These are phyloP conservation scores for Larimichthys crocea DNA, from an alignment of 2,113 vertebrate genomes.

Conservation along the genomic window DNA sequence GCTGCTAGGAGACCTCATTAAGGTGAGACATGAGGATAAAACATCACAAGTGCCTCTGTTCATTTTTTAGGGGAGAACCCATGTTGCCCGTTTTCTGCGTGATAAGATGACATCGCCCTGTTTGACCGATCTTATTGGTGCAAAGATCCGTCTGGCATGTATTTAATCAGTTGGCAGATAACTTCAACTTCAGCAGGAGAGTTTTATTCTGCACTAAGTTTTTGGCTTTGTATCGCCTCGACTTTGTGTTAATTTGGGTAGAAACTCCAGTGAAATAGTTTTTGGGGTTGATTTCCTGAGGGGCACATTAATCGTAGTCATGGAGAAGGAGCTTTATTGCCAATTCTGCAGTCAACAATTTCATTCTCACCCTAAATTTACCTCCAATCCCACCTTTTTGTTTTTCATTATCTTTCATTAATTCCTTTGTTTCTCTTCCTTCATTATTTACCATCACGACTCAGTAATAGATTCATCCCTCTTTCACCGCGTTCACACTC, in stretches of 20 bases:
- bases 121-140: neutral
- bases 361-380: slow-evolving; percentile 36
- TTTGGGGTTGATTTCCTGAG: slow-evolving; percentile 22
- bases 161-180: neutral
- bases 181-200: neutral
- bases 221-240: neutral
- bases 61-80: neutral
- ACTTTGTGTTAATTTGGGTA: slow-evolving; percentile 2
- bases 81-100: neutral
- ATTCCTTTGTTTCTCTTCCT: slow-evolving; percentile 48
- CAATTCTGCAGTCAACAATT: slow-evolving; percentile 33
- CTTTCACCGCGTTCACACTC: slow-evolving; percentile 34
- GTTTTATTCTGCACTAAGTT: neutral
- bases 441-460: slow-evolving; percentile 65
- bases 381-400: slow-evolving; percentile 29
- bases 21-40: slow-evolving; percentile 83
- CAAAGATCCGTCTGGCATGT: neutral
- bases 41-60: neutral
- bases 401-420: slow-evolving; percentile 65
- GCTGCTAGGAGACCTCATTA: slow-evolving; percentile 96
- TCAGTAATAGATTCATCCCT: slow-evolving; percentile 60
- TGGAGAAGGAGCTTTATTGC: slow-evolving; percentile 11
- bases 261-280: slow-evolving; percentile 15
- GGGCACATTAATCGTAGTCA: slow-evolving; percentile 43
- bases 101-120: neutral